Evolutionary conservation across 2,888 invertebrate genomes (phyloP), one percentile per base, ranked within the genome.

Genomic region (Morpho deidamia): DNA sequence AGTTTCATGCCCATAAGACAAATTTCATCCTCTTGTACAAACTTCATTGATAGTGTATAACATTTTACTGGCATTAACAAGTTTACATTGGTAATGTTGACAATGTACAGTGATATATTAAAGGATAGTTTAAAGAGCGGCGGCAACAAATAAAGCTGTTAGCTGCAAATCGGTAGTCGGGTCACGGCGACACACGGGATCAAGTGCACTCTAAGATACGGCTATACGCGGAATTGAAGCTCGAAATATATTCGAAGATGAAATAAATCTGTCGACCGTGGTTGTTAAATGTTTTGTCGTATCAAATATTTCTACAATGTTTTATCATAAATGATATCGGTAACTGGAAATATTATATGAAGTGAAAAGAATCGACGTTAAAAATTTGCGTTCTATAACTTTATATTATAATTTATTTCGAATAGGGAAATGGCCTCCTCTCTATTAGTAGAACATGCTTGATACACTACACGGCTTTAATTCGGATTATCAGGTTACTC

Each of bases 131-230:
- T 60, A 64, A 65, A 63, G 64, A 65, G 60, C 57, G 61, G 74
- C 69, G 75, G 76, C 74, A 78, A 83, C 86, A 87, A 87, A 87
- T 84, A 87, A 85, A 83, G 77, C 74, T 78, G 83, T 84, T 84
- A 83, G 75, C 76, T 65, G 62, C 53, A 62, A 66, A 83, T 88
- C 76, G 73, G 77, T 66, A 90, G 81, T 86, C 90, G 66, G 73
- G 83, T 83, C 89, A 89, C 89, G 86, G 65, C 67, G 65, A 66
- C 69, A 65, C 68, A 72, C 71, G 77, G 83, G 86, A 87, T 87
- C 85, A 86, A 88, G 82, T 84, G 88, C 81, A 83, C 76, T 76
- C 57, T 58, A 35, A 47, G 23, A 37, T 43, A 50, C 60, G 35
- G 70, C 55, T 63, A 55, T 66, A 81, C 77, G 76, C 58, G 75